phyloP scores from a whole-genome alignment of 2,113 vertebrate species.

The Atractosteus spatula region DNA sequence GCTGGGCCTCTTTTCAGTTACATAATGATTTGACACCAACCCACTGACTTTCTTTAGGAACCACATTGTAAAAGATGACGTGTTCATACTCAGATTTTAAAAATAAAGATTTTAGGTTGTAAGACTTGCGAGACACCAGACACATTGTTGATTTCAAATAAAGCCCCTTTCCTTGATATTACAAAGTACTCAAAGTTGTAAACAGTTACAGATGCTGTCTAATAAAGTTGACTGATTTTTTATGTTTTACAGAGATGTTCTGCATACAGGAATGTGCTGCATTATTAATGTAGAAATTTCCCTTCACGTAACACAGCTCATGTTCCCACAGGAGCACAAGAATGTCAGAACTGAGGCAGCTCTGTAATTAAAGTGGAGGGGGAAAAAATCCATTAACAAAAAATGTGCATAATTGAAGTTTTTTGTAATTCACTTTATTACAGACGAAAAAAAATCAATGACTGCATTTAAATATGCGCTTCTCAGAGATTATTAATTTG shows the following conservation, averaged over 20 bases:
- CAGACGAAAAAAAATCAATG: slow-evolving; percentile 37
- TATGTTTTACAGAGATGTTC: not conserved
- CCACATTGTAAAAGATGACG: too few species aligned
- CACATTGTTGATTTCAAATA: not conserved
- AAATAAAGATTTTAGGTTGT: not conserved
- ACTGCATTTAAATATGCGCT: slow-evolving; percentile 47
- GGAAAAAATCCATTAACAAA: slow-evolving; percentile 17
- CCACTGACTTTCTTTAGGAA: too few species aligned
- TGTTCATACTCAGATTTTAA: too few species aligned
- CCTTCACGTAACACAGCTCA: not conserved
- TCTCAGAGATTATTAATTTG: slow-evolving; percentile 45
- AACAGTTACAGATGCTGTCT: not conserved
- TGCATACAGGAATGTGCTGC: not conserved
- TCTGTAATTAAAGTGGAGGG: slow-evolving; percentile 28
- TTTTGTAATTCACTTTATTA: slow-evolving; percentile 42
- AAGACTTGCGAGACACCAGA: not conserved
- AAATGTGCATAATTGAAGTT: slow-evolving; percentile 43
- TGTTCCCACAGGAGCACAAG: not conserved
- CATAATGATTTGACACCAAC: too few species aligned
- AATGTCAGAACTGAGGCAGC: not conserved
- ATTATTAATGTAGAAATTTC: slow-evolving; percentile 2
- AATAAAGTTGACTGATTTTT: not conserved
- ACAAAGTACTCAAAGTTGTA: not conserved
- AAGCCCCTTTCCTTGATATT: not conserved
- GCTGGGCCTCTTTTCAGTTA: too few species aligned